Conservation (phyloP, 1,140 invertebrate genomes). For the Camponotus floridanus region DNA sequence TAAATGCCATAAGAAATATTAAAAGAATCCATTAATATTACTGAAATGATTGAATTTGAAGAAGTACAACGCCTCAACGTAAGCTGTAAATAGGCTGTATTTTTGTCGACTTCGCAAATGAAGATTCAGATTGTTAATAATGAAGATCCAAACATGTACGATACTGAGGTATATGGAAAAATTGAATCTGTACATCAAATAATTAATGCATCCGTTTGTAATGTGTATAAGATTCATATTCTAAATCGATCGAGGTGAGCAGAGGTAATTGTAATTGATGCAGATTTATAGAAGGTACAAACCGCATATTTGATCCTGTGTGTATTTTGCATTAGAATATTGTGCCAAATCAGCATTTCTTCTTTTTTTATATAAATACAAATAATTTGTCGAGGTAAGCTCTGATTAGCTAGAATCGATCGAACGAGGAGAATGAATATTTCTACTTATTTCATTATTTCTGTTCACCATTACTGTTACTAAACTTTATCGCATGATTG, state of each 20-base stretch:
- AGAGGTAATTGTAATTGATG: constrained; percentile 27
- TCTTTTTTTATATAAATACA: constrained; percentile 12
- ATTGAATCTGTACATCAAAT: constrained; percentile 1
- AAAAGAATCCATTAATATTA: constrained; percentile 38
- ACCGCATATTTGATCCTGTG: background rate
- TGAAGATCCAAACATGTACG: constrained; percentile 8
- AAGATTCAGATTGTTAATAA: constrained; percentile 29
- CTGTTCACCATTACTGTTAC: constrained; percentile 26
- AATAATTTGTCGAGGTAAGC: background rate
- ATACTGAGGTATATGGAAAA: background rate
- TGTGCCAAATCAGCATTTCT: constrained; percentile 70
- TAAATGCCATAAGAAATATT: constrained; percentile 51
- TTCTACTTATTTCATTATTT: constrained; percentile 4
- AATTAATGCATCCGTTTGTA: constrained; percentile 47
- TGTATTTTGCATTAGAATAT: constrained; percentile 40
- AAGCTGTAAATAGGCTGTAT: constrained; percentile 60
- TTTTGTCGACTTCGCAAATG: constrained; percentile 13
- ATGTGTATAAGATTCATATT: constrained; percentile 63
- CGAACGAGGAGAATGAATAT: background rate
- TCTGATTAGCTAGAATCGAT: background rate
- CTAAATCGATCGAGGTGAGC: constrained; percentile 64
- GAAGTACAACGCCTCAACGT: constrained; percentile 50
- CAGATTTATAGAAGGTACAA: constrained; percentile 10
- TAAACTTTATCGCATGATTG: constrained; percentile 22
- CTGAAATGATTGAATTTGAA: constrained; percentile 45